phyloP scores from a whole-genome alignment of 2,888 invertebrate species.

The Timema podura region DNA sequence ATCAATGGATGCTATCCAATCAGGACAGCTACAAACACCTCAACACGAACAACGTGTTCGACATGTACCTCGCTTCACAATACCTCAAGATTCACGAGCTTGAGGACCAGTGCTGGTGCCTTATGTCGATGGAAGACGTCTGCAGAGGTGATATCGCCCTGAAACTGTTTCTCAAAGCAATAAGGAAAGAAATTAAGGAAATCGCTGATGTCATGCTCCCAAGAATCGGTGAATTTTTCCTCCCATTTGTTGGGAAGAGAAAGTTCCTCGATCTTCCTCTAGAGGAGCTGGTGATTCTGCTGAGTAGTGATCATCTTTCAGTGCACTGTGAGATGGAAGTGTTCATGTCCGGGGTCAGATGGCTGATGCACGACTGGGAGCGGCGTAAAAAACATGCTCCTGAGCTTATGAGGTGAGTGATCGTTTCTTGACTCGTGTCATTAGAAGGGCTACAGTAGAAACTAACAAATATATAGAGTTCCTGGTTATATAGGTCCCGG shows the following conservation, averaged over 20 bases:
- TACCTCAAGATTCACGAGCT: constrained; percentile 47
- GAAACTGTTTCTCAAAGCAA: constrained; percentile 48
- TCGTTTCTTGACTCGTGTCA: too few species aligned
- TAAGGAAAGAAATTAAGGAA: constrained; percentile 47
- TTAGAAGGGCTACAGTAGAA: too few species aligned
- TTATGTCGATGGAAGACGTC: constrained; percentile 63
- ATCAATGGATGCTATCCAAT: too few species aligned
- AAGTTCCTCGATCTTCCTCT: constrained; percentile 65
- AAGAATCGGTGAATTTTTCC: constrained; percentile 68
- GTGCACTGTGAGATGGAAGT: constrained; percentile 73
- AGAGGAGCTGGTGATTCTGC: constrained; percentile 61
- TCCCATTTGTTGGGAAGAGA: constrained; percentile 68
- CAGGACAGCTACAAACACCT: too few species aligned
- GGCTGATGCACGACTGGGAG: constrained; percentile 70
- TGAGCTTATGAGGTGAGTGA: constrained; percentile 57
- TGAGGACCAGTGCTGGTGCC: constrained; percentile 72
- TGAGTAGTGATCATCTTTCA: constrained; percentile 68
- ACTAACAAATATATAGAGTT: too few species aligned
- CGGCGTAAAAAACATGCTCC: constrained; percentile 54
- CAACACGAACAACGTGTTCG: too few species aligned
- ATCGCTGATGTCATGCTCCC: constrained; percentile 70
- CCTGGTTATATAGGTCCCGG: too few species aligned
- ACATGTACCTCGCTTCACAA: too few species aligned
- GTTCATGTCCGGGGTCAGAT: constrained; percentile 74
- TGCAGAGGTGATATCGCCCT: constrained; percentile 74